Evolutionary conservation across 2,113 vertebrate genomes (phyloP).

Genomic region (Nothoprocta pentlandii): DNA sequence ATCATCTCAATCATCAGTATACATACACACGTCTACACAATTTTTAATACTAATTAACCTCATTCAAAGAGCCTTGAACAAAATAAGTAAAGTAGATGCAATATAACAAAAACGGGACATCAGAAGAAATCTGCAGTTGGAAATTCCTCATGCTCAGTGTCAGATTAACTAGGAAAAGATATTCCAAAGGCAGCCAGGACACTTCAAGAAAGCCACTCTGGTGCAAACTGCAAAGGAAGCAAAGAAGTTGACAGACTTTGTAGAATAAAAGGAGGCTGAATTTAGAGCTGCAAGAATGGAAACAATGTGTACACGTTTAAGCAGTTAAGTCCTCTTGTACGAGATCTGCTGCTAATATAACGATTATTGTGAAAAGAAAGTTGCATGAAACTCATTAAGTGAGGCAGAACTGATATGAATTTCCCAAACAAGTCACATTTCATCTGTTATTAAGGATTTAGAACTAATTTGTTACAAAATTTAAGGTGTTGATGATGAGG

Average conservation of each 20-base stretch:
- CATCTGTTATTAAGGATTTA: not conserved
- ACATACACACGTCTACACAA: not conserved
- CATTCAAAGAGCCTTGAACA: not conserved
- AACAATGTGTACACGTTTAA: not conserved
- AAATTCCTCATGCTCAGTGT: not conserved
- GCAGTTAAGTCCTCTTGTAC: not conserved
- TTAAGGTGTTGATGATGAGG: not conserved
- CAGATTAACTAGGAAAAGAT: not conserved
- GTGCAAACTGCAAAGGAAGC: not conserved
- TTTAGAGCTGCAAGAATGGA: not conserved
- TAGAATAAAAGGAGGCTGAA: not conserved
- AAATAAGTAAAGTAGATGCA: not conserved
- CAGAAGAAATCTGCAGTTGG: not conserved
- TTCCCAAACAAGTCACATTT: not conserved
- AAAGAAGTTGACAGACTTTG: not conserved
- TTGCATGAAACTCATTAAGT: not conserved
- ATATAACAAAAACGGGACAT: not conserved
- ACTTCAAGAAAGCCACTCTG: not conserved
- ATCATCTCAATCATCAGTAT: not conserved
- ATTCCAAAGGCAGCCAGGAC: not conserved
- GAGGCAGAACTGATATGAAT: not conserved
- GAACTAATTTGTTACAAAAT: not conserved
- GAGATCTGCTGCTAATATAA: not conserved
- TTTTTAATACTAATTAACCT: not conserved
- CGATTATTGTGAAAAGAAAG: not conserved